A percentile compares a stretch with the other conserved stretches of the same genome.
Conservation (phyloP, 2,113 vertebrate genomes). For the Engystomops pustulosus region DNA sequence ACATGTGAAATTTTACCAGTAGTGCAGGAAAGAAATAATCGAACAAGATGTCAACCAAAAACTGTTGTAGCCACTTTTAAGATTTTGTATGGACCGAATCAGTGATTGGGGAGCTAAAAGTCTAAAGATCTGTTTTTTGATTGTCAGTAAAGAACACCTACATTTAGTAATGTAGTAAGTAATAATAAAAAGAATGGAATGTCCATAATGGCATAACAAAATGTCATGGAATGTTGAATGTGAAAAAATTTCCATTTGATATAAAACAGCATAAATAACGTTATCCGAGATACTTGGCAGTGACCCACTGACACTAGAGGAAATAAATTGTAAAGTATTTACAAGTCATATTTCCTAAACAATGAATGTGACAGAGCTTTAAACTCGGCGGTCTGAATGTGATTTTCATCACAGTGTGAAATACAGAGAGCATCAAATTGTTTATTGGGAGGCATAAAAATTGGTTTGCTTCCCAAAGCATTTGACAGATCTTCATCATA, state of each 20-base stretch:
- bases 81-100: not conserved
- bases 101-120: not conserved
- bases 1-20: not conserved
- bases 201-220: not conserved
- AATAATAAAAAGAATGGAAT: no score
- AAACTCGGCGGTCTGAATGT: not conserved
- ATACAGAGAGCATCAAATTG: constrained; percentile 20
- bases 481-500: constrained; percentile 60
- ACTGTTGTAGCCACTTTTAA: not conserved
- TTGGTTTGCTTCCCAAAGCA: constrained; percentile 31
- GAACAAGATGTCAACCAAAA: not conserved
- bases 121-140: not conserved
- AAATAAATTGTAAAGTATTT: constrained; percentile 33
- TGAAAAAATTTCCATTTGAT: not conserved
- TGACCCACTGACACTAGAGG: not conserved
- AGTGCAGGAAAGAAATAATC: not conserved
- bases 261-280: not conserved
- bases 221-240: not conserved
- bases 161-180: no score
- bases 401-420: constrained; percentile 30
- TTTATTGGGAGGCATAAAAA: constrained; percentile 43
- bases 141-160: no score
- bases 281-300: not conserved
- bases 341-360: constrained; percentile 18
- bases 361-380: not conserved